Evolutionary conservation across 2,113 vertebrate species (phyloP), one percentile per base, ranked within the genome.

Genomic region (Dermatemys mawii): DNA sequence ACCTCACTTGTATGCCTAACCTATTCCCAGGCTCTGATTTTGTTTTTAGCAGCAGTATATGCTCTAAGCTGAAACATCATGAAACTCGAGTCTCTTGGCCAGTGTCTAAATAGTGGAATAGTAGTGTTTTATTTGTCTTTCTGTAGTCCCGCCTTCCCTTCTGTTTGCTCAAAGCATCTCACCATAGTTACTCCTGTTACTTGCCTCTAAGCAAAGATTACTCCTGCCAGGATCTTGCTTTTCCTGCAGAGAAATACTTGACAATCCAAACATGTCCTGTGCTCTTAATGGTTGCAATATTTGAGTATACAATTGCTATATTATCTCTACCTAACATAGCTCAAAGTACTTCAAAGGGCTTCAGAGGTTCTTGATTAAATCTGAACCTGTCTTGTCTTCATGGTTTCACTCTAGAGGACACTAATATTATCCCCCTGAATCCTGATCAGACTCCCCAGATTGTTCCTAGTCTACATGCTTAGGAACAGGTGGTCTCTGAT

Each of bases 71-170:
- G 87, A 96, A 96, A 87, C 81, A 86, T 70, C 91, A 89, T 75
- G 51, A 27, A 57, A 83, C 78, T 96, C 87, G 90, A 88, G n/a
- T 22, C 63, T 94, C 94, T 93, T 86, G 63, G 88, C 93, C 84
- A 41, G 92, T 82, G 88, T 84, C 92, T 91, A 86, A 93, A 84
- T 41, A 70, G 78, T 87, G 90, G 92, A 44, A 89, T 92, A 85
- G 78, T 92, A 85, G 78, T 83, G 82, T 92, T 97, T 94, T 95
- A 95, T 95, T 93, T 97, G 80, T 78, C 92, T 85, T 96, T 90
- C 82, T 80, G 26, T 81, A 50, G 32, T 63, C 21, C 13, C 89
- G 73, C 55, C 81, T 97, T 93, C 86, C 78, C 11, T 55, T 60
- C 85, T 73, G 79, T 93, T 97, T 96, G 94, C 89, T 46, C 87